phyloP scores from a whole-genome alignment of 2,113 vertebrate species.

The Phaetusa simplex region DNA sequence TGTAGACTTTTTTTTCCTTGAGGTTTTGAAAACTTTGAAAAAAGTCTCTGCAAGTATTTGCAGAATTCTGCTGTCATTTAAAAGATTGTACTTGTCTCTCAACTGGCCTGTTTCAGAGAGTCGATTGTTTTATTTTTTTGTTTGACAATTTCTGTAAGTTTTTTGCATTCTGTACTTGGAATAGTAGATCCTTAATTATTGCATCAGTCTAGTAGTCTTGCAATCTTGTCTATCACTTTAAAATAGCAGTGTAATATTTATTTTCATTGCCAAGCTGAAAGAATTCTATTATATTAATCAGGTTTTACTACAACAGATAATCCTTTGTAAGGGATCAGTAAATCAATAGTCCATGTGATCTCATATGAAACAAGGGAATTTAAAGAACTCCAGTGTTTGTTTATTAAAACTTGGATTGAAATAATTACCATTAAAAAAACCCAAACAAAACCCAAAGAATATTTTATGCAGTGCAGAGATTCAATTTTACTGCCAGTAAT shows the following conservation, averaged over 20 bases:
- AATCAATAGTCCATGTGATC: conserved; percentile 50
- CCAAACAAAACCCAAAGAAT: not conserved
- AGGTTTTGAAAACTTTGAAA: too few species aligned
- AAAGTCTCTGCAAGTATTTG: not conserved
- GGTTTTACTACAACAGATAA: not conserved
- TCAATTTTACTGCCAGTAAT: conserved; percentile 26
- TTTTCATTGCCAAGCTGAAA: not conserved
- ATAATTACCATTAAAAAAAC: conserved; percentile 11
- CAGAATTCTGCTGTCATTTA: not conserved
- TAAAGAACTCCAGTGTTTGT: conserved; percentile 51
- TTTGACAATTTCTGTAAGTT: not conserved
- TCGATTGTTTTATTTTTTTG: not conserved
- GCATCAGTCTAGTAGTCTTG: not conserved
- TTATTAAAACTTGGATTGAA: conserved; percentile 64
- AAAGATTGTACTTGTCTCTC: not conserved
- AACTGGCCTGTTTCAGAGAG: not conserved
- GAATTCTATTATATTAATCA: not conserved
- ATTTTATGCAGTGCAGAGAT: conserved; percentile 40
- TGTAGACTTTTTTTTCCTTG: not conserved
- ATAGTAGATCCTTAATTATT: not conserved
- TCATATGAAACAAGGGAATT: conserved; percentile 49
- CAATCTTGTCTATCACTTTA: not conserved
- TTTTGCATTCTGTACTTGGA: not conserved
- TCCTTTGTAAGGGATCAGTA: conserved; percentile 35
- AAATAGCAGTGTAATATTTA: not conserved